Conservation (phyloP, 2,888 invertebrate genomes). For the Mimachlamys varia region DNA sequence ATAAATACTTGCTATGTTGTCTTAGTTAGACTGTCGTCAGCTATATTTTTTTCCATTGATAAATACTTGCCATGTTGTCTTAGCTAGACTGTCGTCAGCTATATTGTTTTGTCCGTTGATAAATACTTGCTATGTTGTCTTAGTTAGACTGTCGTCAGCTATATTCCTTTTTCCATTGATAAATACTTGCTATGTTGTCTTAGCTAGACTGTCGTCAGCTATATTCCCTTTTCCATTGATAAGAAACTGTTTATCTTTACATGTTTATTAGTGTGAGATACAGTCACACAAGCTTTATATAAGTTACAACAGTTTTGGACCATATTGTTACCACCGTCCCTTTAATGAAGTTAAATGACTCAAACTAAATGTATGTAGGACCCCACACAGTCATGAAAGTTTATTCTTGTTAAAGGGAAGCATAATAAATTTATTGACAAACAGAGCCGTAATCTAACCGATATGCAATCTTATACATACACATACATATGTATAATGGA, state of each 20-base stretch:
- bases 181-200: too few species aligned
- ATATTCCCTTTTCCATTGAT: too few species aligned
- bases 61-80: too few species aligned
- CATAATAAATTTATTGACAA: neutral
- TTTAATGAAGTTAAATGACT: neutral
- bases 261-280: neutral
- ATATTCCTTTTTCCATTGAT: too few species aligned
- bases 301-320: neutral
- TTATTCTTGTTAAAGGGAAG: neutral
- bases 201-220: too few species aligned
- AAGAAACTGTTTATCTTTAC: neutral
- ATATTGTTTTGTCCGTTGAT: too few species aligned
- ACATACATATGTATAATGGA: neutral
- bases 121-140: too few species aligned
- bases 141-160: too few species aligned
- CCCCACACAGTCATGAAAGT: neutral
- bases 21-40: too few species aligned
- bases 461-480: slow-evolving; percentile 27
- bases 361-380: neutral
- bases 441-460: neutral
- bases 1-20: too few species aligned
- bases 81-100: too few species aligned
- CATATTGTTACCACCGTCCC: neutral
- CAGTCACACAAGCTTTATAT: neutral
- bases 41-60: too few species aligned